Evolutionary conservation across 2,888 invertebrate genomes (phyloP).

Genomic region (Kuschelorhynchus macadamiae): DNA sequence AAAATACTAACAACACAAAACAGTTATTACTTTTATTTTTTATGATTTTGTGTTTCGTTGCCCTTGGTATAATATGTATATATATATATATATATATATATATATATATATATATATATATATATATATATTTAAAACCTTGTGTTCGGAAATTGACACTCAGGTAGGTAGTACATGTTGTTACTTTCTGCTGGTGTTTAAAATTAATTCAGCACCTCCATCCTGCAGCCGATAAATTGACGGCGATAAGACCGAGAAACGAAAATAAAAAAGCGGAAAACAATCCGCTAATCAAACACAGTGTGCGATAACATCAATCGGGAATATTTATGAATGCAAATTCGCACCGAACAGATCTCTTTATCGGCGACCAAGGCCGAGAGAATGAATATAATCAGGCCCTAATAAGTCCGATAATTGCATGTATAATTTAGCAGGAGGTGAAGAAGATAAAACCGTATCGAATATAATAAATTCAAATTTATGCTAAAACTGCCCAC

Average conservation of each 20-base stretch:
- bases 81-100: too few species aligned
- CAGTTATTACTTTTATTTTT: too few species aligned
- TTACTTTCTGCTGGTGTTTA: conserved; percentile 12
- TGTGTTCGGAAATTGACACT: too few species aligned
- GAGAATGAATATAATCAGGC: conserved; percentile 59
- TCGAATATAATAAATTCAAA: conserved; percentile 66
- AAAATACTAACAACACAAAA: too few species aligned
- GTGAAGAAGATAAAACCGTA: conserved; percentile 63
- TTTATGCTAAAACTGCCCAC: conserved; percentile 61
- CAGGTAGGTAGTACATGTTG: conserved; percentile 23
- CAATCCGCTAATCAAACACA: conserved; percentile 63
- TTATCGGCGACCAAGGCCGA: conserved; percentile 53
- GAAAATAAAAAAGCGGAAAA: conserved; percentile 57
- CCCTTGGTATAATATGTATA: too few species aligned
- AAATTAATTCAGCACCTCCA: conserved; percentile 58
- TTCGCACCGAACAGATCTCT: conserved; percentile 48
- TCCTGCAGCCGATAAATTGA: conserved; percentile 59
- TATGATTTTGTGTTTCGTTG: too few species aligned
- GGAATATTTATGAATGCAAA: conserved; percentile 63
- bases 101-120: too few species aligned
- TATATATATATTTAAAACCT: too few species aligned
- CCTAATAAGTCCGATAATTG: conserved; percentile 64
- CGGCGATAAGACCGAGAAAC: conserved; percentile 56
- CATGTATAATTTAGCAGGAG: conserved; percentile 66
- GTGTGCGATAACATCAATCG: conserved; percentile 59